phyloP scores from a whole-genome alignment of 2,888 invertebrate genomes.

The Crioceris asparagi region DNA sequence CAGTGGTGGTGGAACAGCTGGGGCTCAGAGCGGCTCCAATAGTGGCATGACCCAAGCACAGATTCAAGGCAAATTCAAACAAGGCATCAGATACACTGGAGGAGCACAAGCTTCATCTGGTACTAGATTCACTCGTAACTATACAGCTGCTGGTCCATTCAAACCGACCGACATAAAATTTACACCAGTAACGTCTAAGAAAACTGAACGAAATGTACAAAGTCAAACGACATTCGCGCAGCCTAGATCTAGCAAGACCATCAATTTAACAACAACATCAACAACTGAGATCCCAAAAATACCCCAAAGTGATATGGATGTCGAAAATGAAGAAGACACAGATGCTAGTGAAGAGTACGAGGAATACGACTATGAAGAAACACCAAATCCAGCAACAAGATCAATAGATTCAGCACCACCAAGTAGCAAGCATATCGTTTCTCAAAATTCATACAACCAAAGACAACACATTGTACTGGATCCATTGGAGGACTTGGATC shows the following conservation, averaged over 20 bases:
- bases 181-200: background rate
- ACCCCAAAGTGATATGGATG: background rate
- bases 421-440: slow-evolving; percentile 15
- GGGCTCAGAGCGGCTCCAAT: slow-evolving; percentile 63
- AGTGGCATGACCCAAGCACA: slow-evolving; percentile 75
- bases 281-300: background rate
- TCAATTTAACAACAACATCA: background rate
- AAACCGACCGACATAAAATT: slow-evolving; percentile 21
- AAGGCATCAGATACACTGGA: slow-evolving; percentile 40
- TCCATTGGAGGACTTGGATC: slow-evolving; percentile 47
- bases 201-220: slow-evolving; percentile 4
- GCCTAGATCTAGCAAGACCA: background rate
- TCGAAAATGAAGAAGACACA: slow-evolving; percentile 1
- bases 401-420: slow-evolving; percentile 15
- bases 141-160: slow-evolving; percentile 20
- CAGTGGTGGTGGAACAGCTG: slow-evolving; percentile 66
- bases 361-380: slow-evolving; percentile 19
- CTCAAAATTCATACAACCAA: slow-evolving; percentile 34
- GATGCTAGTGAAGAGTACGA: slow-evolving; percentile 37
- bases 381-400: slow-evolving; percentile 10
- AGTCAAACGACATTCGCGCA: slow-evolving; percentile 4
- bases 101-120: slow-evolving; percentile 78
- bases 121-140: slow-evolving; percentile 33
- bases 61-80: slow-evolving; percentile 58
- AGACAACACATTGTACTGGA: slow-evolving; percentile 55